A percentile compares a stretch with the other conserved stretches of the same genome.
Evolutionary conservation across 1,140 invertebrate genomes (phyloP).

Genomic region (Trypoxylus dichotomus): DNA sequence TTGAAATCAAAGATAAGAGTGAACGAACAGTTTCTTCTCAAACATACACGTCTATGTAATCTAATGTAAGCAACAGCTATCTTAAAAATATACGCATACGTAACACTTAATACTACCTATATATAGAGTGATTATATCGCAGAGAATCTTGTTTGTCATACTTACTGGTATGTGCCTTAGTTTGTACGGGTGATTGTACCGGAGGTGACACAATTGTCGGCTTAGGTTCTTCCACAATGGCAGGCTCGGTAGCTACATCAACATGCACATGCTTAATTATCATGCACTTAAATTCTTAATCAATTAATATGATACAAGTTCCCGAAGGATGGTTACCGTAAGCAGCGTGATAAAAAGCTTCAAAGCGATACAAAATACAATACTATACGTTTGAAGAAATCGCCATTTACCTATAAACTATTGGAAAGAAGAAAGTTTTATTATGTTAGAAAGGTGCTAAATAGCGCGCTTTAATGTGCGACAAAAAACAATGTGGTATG

Average conservation of each 20-base stretch:
- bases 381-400: not conserved
- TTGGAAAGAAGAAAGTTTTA: not conserved
- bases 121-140: constrained; percentile 4
- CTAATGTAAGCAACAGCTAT: not conserved
- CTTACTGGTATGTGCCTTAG: constrained; percentile 28
- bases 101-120: not conserved
- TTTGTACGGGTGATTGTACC: constrained; percentile 14
- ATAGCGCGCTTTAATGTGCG: not conserved
- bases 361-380: not conserved
- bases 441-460: constrained; percentile 13
- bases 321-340: not conserved
- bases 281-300: constrained; percentile 23
- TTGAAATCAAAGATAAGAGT: no score
- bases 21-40: no score
- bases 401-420: not conserved
- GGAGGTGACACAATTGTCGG: constrained; percentile 16
- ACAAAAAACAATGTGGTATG: not conserved
- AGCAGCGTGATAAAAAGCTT: constrained; percentile 8
- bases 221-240: constrained; percentile 19
- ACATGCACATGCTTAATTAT: constrained; percentile 30
- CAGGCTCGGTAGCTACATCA: constrained; percentile 27
- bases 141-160: not conserved
- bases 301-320: constrained; percentile 15
- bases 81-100: not conserved
- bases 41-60: not conserved